phyloP scores from a whole-genome alignment of 2,888 invertebrate species.

The Eupeodes latifasciatus region DNA sequence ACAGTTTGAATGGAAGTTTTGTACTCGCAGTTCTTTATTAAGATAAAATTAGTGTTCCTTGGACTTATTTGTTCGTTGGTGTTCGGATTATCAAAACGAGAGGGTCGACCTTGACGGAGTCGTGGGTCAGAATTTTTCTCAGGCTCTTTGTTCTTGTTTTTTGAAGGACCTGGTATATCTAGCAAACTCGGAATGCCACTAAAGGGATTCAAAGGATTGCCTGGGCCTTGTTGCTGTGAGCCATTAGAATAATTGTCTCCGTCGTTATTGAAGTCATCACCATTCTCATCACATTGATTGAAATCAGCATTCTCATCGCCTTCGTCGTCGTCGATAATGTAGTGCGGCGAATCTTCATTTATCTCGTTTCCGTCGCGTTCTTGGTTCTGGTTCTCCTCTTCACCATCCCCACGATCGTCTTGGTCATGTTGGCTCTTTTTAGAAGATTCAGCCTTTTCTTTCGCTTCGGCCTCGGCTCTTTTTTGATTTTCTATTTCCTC shows the following conservation, averaged over 20 bases:
- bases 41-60: conserved; percentile 86
- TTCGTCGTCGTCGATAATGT: background rate
- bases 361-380: background rate
- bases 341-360: conserved; percentile 25
- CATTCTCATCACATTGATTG: conserved; percentile 63
- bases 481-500: conserved; percentile 78
- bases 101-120: conserved; percentile 70
- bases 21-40: conserved; percentile 90
- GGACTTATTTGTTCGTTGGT: conserved; percentile 21
- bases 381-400: conserved; percentile 5
- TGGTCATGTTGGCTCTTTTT: background rate
- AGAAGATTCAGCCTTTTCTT: conserved; percentile 1
- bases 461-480: conserved; percentile 63
- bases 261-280: conserved; percentile 43
- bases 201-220: conserved; percentile 54
- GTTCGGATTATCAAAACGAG: conserved; percentile 62
- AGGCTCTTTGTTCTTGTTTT: conserved; percentile 28
- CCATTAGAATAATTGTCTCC: conserved; percentile 14
- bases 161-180: conserved; percentile 69
- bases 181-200: conserved; percentile 78
- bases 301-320: conserved; percentile 31
- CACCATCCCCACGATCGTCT: background rate
- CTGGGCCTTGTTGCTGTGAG: conserved; percentile 3
- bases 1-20: conserved; percentile 91
- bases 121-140: conserved; percentile 77